Conservation (phyloP, 2,797 vertebrate species). For the Enteromius thamalakanensis region DNA sequence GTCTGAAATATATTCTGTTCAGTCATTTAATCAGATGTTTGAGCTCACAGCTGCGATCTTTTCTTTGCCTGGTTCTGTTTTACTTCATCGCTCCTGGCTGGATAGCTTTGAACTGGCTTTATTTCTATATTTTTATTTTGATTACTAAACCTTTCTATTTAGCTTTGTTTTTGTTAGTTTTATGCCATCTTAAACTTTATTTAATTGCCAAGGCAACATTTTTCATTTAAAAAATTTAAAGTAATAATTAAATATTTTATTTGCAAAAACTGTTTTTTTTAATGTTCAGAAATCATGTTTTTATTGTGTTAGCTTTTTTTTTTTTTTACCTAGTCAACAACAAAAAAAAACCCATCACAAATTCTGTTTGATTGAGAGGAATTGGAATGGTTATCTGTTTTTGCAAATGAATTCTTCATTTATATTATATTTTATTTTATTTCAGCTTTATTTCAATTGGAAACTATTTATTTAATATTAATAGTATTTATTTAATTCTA, state of each 20-base stretch:
- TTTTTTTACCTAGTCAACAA: too few relatives aligned
- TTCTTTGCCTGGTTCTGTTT: slow-evolving; percentile 15
- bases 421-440: neutral
- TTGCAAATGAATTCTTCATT: too few relatives aligned
- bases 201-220: neutral
- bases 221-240: neutral
- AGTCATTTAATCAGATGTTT: neutral
- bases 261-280: too few relatives aligned
- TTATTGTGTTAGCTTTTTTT: too few relatives aligned
- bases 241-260: neutral
- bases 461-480: neutral
- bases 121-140: neutral
- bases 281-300: too few relatives aligned
- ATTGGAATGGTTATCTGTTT: too few relatives aligned
- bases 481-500: neutral
- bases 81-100: neutral
- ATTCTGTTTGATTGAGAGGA: too few relatives aligned
- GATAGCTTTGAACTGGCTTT: neutral
- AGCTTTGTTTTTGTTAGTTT: neutral
- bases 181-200: neutral
- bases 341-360: too few relatives aligned
- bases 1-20: slow-evolving; percentile 1
- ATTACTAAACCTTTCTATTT: neutral
- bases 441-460: neutral
- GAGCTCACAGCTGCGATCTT: neutral